Base-by-base conservation (phyloP, 2,797 vertebrate species). In the Paguma larvata region DNA sequence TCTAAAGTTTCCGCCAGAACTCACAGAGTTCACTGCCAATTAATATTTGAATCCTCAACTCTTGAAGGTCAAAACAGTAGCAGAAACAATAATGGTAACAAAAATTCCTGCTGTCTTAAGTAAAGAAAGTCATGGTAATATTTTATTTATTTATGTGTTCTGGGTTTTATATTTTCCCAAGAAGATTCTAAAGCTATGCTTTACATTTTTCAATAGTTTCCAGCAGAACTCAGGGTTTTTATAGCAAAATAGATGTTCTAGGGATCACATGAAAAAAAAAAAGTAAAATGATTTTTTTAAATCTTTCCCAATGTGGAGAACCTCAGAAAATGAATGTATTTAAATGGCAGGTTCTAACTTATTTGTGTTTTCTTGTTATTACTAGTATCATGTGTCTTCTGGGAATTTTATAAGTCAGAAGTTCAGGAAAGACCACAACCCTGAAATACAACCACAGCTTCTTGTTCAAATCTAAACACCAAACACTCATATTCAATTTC, bases 11-110 rank as follows among this genome's bases (percentile, higher is more conserved):
- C 21, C 46, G 89, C 44, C 89, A 92, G 48, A 89, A 88, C 65
- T 19, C 25, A 80, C 79, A 56, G 25, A 51, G 65, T 72, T 89
- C 6, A 8, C 11, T 96, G 25, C 18, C 38, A 85, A 19, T 68
- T 83, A 89, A 2, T 59, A 79, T 96, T 91, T 79, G 38, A 12
- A 56, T 92, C 14, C 56, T 86, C 10, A 91, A 4, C 2, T 67
- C 10, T 82, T 82, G 15, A 86, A 91, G 48, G 92, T 83, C 68
- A 85, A 94, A 93, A 30, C 19, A 94, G 93, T 94, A 94, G 70
- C 80, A 95, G 25, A 94, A 97, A 89, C 44, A 93, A 70, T 15
- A 70, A 38, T 30, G 11, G 63, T 62, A 82, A 62, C 41, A 65
- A 82, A 85, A 77, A 19, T 72, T 41, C 2, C 63, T 65, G 7